phyloP scores from a whole-genome alignment of 2,113 vertebrate species.

The Myiopsitta monachus region DNA sequence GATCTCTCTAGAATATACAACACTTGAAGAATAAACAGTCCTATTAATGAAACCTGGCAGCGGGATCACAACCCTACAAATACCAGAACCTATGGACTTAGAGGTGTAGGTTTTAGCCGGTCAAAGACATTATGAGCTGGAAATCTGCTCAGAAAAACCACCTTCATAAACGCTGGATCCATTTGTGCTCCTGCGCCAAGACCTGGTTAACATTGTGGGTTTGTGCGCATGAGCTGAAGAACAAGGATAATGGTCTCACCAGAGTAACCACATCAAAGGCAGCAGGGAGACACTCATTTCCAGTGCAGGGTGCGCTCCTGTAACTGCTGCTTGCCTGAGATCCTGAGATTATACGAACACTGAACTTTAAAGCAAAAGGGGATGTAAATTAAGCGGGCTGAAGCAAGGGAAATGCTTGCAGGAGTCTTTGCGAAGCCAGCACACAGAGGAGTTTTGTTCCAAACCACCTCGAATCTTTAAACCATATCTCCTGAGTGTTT shows the following conservation, averaged over 20 bases:
- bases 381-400: background rate
- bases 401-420: background rate
- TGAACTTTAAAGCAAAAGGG: background rate
- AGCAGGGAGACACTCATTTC: background rate
- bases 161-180: accelerated
- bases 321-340: background rate
- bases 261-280: conserved; percentile 17
- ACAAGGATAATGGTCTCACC: background rate
- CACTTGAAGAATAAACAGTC: background rate
- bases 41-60: background rate
- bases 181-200: background rate
- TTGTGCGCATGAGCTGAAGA: background rate
- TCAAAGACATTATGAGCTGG: background rate
- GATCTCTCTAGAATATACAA: background rate
- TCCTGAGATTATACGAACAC: background rate
- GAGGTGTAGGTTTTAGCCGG: background rate
- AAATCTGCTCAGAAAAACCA: background rate
- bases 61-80: background rate
- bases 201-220: background rate
- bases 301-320: background rate
- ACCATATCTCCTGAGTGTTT: background rate
- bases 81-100: background rate
- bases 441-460: background rate
- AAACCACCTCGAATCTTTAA: background rate
- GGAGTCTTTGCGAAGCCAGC: background rate